Evolutionary conservation across 2,888 invertebrate genomes (phyloP), one percentile per base, ranked within the genome.

Genomic region (Parnassius orleans): DNA sequence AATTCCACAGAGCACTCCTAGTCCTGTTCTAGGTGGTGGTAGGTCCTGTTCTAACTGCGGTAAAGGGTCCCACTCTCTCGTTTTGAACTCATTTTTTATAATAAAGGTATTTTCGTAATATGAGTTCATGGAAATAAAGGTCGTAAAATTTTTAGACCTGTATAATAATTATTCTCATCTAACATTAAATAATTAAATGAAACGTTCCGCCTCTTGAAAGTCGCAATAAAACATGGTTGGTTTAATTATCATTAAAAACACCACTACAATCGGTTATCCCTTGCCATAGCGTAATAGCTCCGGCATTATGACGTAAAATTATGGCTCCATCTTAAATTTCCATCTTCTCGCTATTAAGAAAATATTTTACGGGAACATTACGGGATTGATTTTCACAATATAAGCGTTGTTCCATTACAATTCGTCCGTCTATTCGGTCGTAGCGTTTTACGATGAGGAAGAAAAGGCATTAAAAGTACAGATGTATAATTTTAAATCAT

Each of bases 371-470:
- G 51, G 62, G 61, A 53, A 57, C 63, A 65, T 65, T 63, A 51
- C 54, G 62, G 50, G 47, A 58, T 64, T 69, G 73, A 71, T 73
- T 75, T 71, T 68, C 63, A 69, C 66, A 73, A 66, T 69, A 69
- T 78, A 78, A 78, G 75, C 74, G 69, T 65, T 69, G 64, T 73
- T 77, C 73, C 69, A 73, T 78, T 80, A 66, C 66, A 71, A 71
- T 73, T 71, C 71, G 66, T 53, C 43, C 61, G 53, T 41, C 64
- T 54, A 57, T 72, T 73, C 73, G 66, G 69, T 71, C 72, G 72
- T 70, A 68, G 67, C 66, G 67, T 71, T 84, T 86, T 82, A 86
- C 74, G 75, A 71, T 75, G 79, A 77, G 80, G 80, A 85, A 81
- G 79, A 78, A 77, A 81, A 77, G 71, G 76, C 73, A 70, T 80